Base-by-base conservation (phyloP, 1,140 invertebrate species). In the Pseudoatta argentina region DNA sequence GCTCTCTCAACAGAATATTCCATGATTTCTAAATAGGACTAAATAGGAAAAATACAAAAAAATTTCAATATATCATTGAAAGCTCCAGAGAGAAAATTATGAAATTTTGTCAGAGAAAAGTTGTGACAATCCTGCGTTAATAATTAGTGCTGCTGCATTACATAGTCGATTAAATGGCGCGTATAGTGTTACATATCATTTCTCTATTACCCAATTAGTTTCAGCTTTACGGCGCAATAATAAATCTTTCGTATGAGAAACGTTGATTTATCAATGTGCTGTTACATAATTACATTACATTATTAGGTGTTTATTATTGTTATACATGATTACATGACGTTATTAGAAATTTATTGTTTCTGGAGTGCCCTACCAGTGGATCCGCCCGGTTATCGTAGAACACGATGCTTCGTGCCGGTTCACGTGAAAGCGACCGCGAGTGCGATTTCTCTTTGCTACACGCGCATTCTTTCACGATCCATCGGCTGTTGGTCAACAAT, bases 401-500 rank as follows among this genome's bases (percentile, higher is more conserved):
- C 3, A 10, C 44, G 30, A 77, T n/a, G 44, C 64, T 59, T 34
- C 61, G 59, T 77, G 44, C 10, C 72, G 72, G 51, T 77, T 78
- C 57, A 30, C 57, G 82, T 77, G 82, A 85, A 85, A 85, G 82
- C 73, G 57, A 55, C 39, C 78, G 51, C 67, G 67, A 64, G 71
- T 27, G 73, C 82, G 82, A 85, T 85, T 85, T 85, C 82, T 85
- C 82, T n/a, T 75, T 39, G 39, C 72, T 48, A 30, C 72, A 53
- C 61, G 48, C 72, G 55, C 82, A 85, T 85, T 85, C 82, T 57
- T 77, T 64, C 72, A 77, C 82, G 82, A 85, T 64, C 51, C 72
- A 77, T 77, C 72, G 34, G 21, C 44, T 57, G 51, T 77, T 85
- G 57, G 72, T 27, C 44, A 59, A 39, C 57, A 64, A 64, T 57